These are phyloP conservation scores for Lycia hirtaria DNA, from an alignment of 2,888 invertebrate species.

Conservation along the genomic window DNA sequence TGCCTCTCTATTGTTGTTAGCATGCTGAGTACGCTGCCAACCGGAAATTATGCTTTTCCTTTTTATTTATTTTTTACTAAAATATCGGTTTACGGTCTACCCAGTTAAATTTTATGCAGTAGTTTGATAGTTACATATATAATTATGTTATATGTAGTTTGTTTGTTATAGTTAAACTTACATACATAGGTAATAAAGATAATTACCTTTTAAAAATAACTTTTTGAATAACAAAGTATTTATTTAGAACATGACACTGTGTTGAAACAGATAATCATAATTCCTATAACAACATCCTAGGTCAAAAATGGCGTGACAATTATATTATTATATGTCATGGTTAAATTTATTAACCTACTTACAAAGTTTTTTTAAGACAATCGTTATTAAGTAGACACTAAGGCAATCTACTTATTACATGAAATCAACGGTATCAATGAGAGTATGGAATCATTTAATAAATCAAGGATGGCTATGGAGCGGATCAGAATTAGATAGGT, in stretches of 20 bases:
- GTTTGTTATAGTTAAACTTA: too few species aligned
- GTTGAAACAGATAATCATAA: background rate
- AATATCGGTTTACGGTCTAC: too few species aligned
- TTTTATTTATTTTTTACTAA: too few species aligned
- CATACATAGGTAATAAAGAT: too few species aligned
- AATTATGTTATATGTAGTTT: too few species aligned
- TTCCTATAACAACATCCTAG: background rate
- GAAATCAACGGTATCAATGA: background rate
- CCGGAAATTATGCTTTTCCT: too few species aligned
- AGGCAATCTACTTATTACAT: background rate
- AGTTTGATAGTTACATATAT: too few species aligned
- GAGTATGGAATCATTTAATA: background rate
- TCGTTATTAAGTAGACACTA: background rate
- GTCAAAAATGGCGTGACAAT: constrained; percentile 9
- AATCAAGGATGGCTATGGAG: background rate
- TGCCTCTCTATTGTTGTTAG: too few species aligned
- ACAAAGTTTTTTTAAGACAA: constrained; percentile 8
- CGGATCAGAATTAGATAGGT: background rate
- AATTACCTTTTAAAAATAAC: too few species aligned
- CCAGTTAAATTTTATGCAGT: too few species aligned
- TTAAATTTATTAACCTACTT: constrained; percentile 12
- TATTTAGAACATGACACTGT: background rate
- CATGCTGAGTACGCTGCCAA: too few species aligned
- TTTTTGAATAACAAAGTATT: too few species aligned
- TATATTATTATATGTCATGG: background rate